phyloP scores from a whole-genome alignment of 2,797 vertebrate genomes.

The Phalanger gymnotis region DNA sequence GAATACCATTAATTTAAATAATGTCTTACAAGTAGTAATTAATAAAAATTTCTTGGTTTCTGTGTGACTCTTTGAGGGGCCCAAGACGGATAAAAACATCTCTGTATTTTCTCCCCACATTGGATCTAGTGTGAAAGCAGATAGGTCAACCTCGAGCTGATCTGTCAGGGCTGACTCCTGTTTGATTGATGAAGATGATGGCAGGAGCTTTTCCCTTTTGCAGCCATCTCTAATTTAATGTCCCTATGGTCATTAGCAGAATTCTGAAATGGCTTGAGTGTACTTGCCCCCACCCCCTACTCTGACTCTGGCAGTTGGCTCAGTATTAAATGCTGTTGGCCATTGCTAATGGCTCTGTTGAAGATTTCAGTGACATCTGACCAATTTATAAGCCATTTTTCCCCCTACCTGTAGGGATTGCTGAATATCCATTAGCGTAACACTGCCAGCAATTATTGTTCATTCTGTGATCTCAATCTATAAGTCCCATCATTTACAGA shows the following conservation, averaged over 20 bases:
- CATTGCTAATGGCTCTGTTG: background rate
- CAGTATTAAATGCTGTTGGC: rapidly evolving
- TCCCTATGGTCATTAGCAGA: background rate
- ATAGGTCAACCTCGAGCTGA: background rate
- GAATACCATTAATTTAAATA: background rate
- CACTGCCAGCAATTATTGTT: no score
- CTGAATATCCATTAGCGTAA: background rate
- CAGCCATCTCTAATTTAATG: background rate
- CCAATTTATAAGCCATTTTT: background rate
- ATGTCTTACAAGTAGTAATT: background rate
- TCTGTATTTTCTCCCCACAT: background rate
- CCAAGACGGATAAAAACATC: background rate
- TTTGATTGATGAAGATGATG: background rate
- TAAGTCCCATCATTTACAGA: background rate
- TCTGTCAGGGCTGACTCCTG: background rate
- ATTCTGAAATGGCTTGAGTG: background rate
- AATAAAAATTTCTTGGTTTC: background rate
- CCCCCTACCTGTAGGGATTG: background rate
- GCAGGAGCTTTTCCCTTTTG: background rate
- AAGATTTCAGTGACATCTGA: background rate
- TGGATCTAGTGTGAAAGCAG: background rate
- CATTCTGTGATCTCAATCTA: background rate
- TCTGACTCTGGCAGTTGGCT: background rate
- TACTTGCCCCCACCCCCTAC: background rate
- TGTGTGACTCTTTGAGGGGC: background rate